A percentile compares a stretch with the other conserved stretches of the same genome.
Evolutionary conservation across 2,113 vertebrate genomes (phyloP).

Genomic region (Nothoprocta pentlandii): DNA sequence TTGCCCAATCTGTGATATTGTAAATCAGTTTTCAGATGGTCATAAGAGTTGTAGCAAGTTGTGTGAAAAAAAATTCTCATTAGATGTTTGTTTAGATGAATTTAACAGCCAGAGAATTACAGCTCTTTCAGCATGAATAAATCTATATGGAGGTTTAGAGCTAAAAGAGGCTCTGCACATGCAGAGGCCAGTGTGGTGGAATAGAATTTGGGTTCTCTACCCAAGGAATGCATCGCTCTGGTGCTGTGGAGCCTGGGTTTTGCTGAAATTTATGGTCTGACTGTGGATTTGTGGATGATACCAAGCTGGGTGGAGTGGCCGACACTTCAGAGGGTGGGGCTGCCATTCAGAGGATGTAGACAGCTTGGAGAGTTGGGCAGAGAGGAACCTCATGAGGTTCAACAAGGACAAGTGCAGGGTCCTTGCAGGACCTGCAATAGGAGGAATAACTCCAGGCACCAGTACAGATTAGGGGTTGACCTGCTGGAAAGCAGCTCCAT

Average conservation of each 20-base stretch:
- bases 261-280: background rate
- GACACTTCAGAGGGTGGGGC: no score
- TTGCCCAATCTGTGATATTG: constrained; percentile 75
- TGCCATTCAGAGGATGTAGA: no score
- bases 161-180: background rate
- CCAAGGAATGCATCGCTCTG: background rate
- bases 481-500: no score
- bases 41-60: constrained; percentile 37
- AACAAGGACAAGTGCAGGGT: no score
- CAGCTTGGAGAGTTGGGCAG: no score
- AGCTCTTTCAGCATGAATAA: constrained; percentile 11
- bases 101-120: background rate
- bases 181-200: background rate
- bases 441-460: no score
- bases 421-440: no score
- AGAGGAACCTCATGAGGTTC: no score
- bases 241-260: background rate
- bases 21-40: constrained; percentile 73
- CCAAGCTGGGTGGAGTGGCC: no score
- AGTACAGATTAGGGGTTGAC: no score
- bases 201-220: background rate
- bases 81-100: constrained; percentile 42
- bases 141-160: constrained; percentile 4
- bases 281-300: background rate
- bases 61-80: constrained; percentile 46